phyloP scores from a whole-genome alignment of 2,113 vertebrate genomes.

The Carassius carassius region DNA sequence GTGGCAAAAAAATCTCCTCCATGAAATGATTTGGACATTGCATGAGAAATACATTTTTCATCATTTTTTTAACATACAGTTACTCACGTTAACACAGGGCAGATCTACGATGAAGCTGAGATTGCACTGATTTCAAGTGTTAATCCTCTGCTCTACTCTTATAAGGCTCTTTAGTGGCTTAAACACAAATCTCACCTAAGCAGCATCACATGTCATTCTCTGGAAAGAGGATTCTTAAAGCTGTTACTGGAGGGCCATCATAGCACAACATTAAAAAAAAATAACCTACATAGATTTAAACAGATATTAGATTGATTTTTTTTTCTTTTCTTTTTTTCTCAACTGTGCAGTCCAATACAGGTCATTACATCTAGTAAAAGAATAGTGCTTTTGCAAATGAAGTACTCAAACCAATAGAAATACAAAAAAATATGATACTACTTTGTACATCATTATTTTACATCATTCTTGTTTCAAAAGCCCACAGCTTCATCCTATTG shows the following conservation, averaged over 20 bases:
- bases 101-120: not conserved
- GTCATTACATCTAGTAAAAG: not conserved
- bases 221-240: not conserved
- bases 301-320: too few relatives aligned
- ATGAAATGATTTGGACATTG: constrained; percentile 34
- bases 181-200: constrained; percentile 4
- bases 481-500: constrained; percentile 1
- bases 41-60: not conserved
- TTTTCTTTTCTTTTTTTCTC: not conserved
- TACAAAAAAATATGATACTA: constrained; percentile 52
- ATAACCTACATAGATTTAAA: not conserved
- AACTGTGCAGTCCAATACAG: not conserved
- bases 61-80: constrained; percentile 19
- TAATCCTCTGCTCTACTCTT: not conserved
- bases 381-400: not conserved
- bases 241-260: not conserved
- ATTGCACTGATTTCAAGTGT: constrained; percentile 25
- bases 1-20: constrained; percentile 4
- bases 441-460: too few relatives aligned
- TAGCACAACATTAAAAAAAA: not conserved
- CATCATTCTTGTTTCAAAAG: constrained; percentile 13
- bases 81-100: not conserved
- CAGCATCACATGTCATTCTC: not conserved
- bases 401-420: constrained; percentile 3
- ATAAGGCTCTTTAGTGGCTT: constrained; percentile 19